Percentiles rank a stretch among this genome's conserved stretches.
phyloP scores from a whole-genome alignment of 1,140 invertebrate genomes.

The Eumeta japonica region DNA sequence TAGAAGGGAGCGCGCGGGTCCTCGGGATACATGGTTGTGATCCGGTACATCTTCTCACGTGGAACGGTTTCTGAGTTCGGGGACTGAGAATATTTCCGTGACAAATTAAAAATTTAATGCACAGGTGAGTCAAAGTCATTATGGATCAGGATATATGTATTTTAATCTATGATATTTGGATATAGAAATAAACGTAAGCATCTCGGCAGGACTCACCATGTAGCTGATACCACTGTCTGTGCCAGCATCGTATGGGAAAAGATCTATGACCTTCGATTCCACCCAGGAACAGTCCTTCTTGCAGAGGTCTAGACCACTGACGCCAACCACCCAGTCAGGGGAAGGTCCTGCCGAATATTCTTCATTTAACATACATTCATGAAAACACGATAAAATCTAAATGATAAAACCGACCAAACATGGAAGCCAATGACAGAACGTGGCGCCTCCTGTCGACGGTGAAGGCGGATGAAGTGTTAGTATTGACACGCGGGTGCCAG shows the following conservation, averaged over 20 bases:
- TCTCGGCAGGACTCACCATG: constrained; percentile 71
- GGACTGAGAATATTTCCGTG: constrained; percentile 64
- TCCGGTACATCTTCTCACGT: constrained; percentile 82
- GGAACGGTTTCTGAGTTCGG: constrained; percentile 83
- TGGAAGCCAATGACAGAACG: constrained; percentile 88
- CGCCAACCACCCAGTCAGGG: constrained; percentile 98
- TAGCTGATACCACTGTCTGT: constrained; percentile 94
- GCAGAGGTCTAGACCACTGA: constrained; percentile 89
- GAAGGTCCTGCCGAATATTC: constrained; percentile 66
- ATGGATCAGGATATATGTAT: not conserved
- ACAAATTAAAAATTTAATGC: too few species aligned
- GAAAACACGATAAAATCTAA: not conserved
- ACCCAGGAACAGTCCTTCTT: constrained; percentile 90
- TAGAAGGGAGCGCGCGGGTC: constrained; percentile 91
- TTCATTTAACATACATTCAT: not conserved
- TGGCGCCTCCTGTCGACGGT: constrained; percentile 86
- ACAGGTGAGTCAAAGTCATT: not conserved
- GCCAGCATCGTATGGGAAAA: constrained; percentile 96
- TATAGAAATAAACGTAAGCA: too few species aligned
- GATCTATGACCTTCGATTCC: constrained; percentile 79
- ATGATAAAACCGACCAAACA: constrained; percentile 67
- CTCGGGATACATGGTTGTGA: constrained; percentile 84
- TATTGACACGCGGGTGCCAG: constrained; percentile 91
- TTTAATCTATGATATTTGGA: not conserved
- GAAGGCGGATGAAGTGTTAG: constrained; percentile 82